These are phyloP conservation scores for Phalacrocorax brasilianus DNA, from an alignment of 2,113 vertebrate species.

Conservation along the genomic window DNA sequence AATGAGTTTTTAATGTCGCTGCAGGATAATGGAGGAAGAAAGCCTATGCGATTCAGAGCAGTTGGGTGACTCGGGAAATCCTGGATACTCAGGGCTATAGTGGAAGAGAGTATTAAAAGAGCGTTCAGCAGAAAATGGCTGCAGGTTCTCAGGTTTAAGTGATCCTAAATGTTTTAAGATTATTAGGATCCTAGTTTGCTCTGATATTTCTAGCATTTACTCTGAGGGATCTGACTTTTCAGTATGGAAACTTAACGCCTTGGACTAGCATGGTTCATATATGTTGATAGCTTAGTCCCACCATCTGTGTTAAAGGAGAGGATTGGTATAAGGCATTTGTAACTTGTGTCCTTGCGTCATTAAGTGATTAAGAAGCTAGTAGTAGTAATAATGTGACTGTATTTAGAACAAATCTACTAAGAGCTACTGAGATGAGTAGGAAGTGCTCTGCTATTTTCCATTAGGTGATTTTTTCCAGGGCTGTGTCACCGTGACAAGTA, in stretches of 20 bases:
- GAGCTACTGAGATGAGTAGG: neutral
- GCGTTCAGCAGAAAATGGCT: accelerated
- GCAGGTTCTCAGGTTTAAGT: neutral
- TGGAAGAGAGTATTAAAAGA: neutral
- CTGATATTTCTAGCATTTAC: neutral
- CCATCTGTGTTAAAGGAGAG: neutral
- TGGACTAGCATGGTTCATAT: accelerated
- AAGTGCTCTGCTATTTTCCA: neutral
- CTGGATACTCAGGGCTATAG: accelerated
- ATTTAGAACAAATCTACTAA: neutral
- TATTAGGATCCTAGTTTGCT: neutral
- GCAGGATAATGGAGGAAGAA: neutral
- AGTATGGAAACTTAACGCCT: neutral
- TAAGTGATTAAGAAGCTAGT: neutral
- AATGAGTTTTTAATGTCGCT: no score
- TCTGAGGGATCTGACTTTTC: neutral
- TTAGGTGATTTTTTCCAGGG: neutral
- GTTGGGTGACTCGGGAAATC: neutral
- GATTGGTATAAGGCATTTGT: neutral
- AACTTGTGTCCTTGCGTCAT: neutral
- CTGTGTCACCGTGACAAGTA: neutral
- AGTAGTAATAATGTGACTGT: neutral
- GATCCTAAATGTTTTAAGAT: neutral
- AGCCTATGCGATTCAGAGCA: accelerated
- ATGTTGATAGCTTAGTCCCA: no score